Percentiles rank a stretch among this genome's conserved stretches.
Conservation (phyloP, 2,797 vertebrate genomes). For the Crocodylus rhombifer region DNA sequence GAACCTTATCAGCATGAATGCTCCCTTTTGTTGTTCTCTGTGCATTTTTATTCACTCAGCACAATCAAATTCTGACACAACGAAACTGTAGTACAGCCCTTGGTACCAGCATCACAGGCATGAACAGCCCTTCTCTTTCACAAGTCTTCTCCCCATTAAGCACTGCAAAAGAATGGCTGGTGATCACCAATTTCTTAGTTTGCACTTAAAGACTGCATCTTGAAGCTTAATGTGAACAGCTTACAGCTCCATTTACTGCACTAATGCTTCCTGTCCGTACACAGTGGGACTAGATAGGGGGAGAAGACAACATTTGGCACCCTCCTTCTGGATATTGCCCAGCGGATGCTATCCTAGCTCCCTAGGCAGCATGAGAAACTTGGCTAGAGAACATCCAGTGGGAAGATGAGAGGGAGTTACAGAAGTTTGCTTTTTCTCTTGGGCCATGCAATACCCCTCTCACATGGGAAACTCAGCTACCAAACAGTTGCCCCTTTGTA, state of each 20-base stretch:
- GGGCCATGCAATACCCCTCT: neutral
- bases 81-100: fast-evolving
- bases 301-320: too few relatives aligned
- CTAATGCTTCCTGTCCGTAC: too few relatives aligned
- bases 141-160: neutral
- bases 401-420: neutral
- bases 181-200: neutral
- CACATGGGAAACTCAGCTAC: neutral
- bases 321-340: too few relatives aligned
- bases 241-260: too few relatives aligned
- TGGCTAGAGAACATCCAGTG: neutral
- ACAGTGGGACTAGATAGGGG: neutral
- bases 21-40: conserved; percentile 60
- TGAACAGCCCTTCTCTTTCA: neutral
- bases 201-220: neutral
- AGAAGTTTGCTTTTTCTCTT: neutral
- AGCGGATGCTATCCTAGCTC: too few relatives aligned
- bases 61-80: conserved; percentile 31
- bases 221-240: neutral
- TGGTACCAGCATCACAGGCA: neutral
- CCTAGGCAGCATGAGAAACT: neutral
- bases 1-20: conserved; percentile 56
- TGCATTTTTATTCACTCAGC: neutral
- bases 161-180: neutral
- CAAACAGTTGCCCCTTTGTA: neutral